phyloP scores from a whole-genome alignment of 2,888 invertebrate species.

The Tachina lurida region DNA sequence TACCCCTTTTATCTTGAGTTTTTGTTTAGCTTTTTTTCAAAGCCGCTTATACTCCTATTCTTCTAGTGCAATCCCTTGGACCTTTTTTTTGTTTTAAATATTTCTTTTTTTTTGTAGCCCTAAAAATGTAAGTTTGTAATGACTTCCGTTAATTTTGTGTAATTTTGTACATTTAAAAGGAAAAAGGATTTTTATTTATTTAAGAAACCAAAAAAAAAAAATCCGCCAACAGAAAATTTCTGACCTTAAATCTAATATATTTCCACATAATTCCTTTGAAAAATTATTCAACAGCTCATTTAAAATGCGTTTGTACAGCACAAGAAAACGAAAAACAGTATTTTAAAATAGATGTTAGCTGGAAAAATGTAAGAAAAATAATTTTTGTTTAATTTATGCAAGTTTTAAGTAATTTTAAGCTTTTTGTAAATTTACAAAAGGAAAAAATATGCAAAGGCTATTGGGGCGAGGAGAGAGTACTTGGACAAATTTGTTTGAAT shows the following conservation, averaged over 20 bases:
- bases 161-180: conserved; percentile 24
- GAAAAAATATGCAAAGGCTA: no score
- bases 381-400: background rate
- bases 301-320: background rate
- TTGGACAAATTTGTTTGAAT: no score
- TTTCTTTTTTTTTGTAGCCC: background rate
- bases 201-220: background rate
- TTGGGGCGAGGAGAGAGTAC: no score
- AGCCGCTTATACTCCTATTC: conserved; percentile 8
- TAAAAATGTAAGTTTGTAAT: conserved; percentile 13
- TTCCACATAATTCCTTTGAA: conserved; percentile 28
- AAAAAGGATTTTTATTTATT: conserved; percentile 13
- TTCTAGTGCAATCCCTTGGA: background rate
- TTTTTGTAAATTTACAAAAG: background rate
- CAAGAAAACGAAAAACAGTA: background rate
- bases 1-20: background rate
- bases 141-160: conserved; percentile 54
- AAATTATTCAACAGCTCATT: background rate
- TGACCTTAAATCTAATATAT: conserved; percentile 23
- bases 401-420: background rate
- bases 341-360: background rate
- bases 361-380: background rate
- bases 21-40: conserved; percentile 10
- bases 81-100: background rate
- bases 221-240: background rate